A percentile compares a stretch with the other conserved stretches of the same genome.
These are phyloP conservation scores for Argya squamiceps DNA, from an alignment of 2,797 vertebrate genomes.

Conservation along the genomic window DNA sequence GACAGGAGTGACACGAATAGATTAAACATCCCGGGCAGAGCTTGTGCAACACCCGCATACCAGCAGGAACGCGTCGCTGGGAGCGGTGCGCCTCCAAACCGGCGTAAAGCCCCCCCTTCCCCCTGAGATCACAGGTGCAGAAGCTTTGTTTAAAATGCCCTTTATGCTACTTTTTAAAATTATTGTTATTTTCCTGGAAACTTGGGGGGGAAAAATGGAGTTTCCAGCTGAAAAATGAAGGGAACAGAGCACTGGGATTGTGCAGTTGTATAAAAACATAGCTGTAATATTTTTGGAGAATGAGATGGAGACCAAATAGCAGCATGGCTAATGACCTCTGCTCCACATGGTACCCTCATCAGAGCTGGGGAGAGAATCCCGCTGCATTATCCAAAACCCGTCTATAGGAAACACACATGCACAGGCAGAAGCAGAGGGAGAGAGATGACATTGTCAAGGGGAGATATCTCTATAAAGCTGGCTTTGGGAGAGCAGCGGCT, in stretches of 20 bases:
- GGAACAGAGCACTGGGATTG: neutral
- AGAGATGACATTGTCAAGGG: conserved; percentile 62
- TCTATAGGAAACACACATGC: conserved; percentile 70
- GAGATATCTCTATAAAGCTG: conserved; percentile 54
- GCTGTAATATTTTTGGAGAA: conserved; percentile 62
- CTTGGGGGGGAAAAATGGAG: neutral
- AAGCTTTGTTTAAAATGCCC: conserved; percentile 17
- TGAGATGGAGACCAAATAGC: conserved; percentile 74
- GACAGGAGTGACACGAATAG: neutral
- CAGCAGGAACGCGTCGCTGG: neutral
- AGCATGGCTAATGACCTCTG: conserved; percentile 68
- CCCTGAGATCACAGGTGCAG: conserved; percentile 37
- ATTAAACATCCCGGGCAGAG: conserved; percentile 6
- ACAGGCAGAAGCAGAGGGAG: conserved; percentile 24
- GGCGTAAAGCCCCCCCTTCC: neutral
- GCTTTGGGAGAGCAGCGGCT: conserved; percentile 12
- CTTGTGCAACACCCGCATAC: neutral
- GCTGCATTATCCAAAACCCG: conserved; percentile 72
- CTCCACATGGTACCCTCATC: conserved; percentile 77
- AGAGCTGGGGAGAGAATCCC: conserved; percentile 72
- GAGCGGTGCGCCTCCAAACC: neutral
- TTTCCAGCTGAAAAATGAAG: neutral
- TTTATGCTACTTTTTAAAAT: neutral
- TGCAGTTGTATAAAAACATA: conserved; percentile 31
- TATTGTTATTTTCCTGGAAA: conserved; percentile 19